Base-by-base conservation (phyloP, 1,140 invertebrate species). In the Listronotus oregonensis region DNA sequence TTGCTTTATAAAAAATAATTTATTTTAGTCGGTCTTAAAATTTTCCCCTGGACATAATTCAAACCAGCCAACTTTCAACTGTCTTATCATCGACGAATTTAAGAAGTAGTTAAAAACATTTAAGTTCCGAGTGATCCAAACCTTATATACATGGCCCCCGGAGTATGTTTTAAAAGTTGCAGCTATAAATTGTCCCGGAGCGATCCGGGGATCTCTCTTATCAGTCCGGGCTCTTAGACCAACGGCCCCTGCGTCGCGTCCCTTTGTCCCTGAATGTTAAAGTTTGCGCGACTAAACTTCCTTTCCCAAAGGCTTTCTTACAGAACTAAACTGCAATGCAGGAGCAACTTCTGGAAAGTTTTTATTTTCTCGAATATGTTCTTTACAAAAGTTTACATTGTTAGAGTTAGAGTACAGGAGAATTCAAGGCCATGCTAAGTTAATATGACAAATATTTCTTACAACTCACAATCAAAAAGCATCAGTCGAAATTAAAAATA, bases 121-220 rank as follows among this genome's bases (percentile, higher is more conserved):
- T 68, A 72, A 68, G 63, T 64, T 56, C 61, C 63, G 73, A 75
- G 68, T 77, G 74, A 75, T 75, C 76, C 75, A 73, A 76, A 76
- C 72, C 70, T 74, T 70, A 77, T 76, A 75, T 72, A 76, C 74
- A 71, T 69, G 67, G 72, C 70, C 76, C 71, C 75, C 64, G 68
- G 75, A 75, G 75, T 77, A 75, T 78, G 76, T 78, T 78, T 78
- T 78, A 78, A 78, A 78, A 78, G 76, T 78, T 78, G 74, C 76
- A 71, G 75, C 77, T 68, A 78, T 78, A 78, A 78, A 78, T 78
- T 78, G 76, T 77, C 76, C 76, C 74, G 71, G 59, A 78, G 77
- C 77, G 77, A 77, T 78, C 76, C 75, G 74, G 70, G 75, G 75
- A 76, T 77, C 74, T 77, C 69, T 72, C 73, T 78, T 78, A 77